Base-by-base conservation (phyloP, 2,888 invertebrate species). In the Drosophila anomalata region DNA sequence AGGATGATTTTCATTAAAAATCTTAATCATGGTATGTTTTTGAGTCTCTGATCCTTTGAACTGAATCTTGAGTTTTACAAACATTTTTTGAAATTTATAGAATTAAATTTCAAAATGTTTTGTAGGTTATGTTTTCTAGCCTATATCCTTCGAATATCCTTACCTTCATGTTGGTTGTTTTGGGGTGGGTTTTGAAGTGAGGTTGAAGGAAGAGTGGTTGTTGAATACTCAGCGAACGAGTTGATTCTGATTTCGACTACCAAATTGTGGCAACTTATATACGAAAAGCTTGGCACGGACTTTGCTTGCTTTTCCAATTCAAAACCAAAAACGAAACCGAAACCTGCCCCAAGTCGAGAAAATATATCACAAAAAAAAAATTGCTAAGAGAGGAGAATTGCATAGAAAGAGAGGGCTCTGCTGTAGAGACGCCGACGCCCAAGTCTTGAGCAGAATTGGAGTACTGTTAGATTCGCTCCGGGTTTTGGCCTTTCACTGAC, bases 151-250 rank as follows among this genome's bases (percentile, higher is more conserved):
- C 11, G 8, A 11, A 20, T n/a, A 12, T 26, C 22, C 65, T 80
- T 89, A 91, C 91, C 91, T 91, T 91, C 91, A 91, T 91, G 90
- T 90, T 91, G 89, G 79, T 20, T 42, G n/a, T 42, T n/a, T 42
- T 42, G 41, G 41, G 41, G 41, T 42, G 41, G 41, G 41, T 66
- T 66, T 77, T 75, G 69, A 78, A 76, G 75, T 61, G 57, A 56
- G 60, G 68, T 76, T 87, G 75, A 73, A 75, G 72, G 76, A 78
- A 63, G 75, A 75, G 78, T 88, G 87, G 63, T 69, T 36, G 89
- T 89, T 89, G 89, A 89, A 83, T 90, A 90, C 87, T 90, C 90
- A 84, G 81, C 88, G 90, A 89, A 89, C 87, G 88, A 89, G 82
- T 90, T 86, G 86, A 89, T 91, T 91, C 91, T 91, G 90, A 91